Conservation (phyloP, 2,113 vertebrate genomes). For the Petrocephalus zakoni region DNA sequence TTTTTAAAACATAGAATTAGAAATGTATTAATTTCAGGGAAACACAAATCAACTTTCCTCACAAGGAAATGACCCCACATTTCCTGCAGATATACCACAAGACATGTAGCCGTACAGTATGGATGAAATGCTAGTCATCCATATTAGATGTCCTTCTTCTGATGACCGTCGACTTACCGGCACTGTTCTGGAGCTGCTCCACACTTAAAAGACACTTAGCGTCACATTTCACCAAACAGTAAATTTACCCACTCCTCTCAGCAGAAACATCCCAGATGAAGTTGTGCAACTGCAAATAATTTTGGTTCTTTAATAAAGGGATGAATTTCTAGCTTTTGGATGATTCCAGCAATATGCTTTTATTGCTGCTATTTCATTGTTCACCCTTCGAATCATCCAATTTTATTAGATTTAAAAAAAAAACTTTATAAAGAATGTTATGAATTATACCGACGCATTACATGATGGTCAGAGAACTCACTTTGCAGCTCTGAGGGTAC, state of each 20-base stretch:
- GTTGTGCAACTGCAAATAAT: conserved; percentile 29
- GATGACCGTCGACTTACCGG: conserved; percentile 48
- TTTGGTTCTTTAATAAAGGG: conserved; percentile 3
- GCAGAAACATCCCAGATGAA: neutral
- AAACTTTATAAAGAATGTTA: neutral
- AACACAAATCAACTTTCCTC: conserved; percentile 50
- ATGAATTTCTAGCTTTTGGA: neutral
- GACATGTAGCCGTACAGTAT: too few species aligned
- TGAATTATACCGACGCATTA: neutral
- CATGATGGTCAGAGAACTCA: neutral
- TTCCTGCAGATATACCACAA: neutral
- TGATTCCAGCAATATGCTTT: conserved; percentile 12
- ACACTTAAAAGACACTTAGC: conserved; percentile 42
- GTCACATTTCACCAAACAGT: conserved; percentile 49
- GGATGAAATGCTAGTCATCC: conserved; percentile 36
- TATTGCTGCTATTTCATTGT: neutral
- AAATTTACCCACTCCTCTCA: conserved; percentile 30
- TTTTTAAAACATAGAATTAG: conserved; percentile 42
- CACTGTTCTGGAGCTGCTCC: conserved; percentile 39
- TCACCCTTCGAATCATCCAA: neutral
- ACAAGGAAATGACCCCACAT: conserved; percentile 40
- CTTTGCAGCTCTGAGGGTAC: neutral
- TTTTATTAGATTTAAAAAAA: neutral
- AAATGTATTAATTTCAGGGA: conserved; percentile 36
- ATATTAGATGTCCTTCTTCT: conserved; percentile 46